phyloP scores from a whole-genome alignment of 2,113 vertebrate species.

The Brachionichthys hirsutus region DNA sequence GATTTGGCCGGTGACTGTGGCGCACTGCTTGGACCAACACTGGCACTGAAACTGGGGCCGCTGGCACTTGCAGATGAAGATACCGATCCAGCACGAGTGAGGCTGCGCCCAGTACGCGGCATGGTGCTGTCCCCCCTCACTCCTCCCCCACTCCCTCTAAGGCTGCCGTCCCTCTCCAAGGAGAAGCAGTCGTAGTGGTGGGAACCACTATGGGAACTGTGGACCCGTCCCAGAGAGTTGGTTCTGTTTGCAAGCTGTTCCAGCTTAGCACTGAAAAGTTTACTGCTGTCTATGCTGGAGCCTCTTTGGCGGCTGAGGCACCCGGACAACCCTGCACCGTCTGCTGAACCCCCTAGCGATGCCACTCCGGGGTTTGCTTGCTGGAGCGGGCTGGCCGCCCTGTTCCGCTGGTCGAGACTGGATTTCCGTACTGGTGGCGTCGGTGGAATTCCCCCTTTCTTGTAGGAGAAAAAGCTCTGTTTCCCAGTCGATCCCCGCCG shows the following conservation, averaged over 20 bases:
- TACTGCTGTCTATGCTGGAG: slow-evolving; percentile 83
- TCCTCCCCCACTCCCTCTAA: slow-evolving; percentile 74
- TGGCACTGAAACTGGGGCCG: slow-evolving; percentile 27
- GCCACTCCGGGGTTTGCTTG: slow-evolving; percentile 69
- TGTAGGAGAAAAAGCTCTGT: slow-evolving; percentile 86
- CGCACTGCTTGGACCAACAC: slow-evolving; percentile 56
- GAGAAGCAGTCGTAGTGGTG: slow-evolving; percentile 92
- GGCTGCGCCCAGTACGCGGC: slow-evolving; percentile 86
- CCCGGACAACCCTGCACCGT: slow-evolving; percentile 73
- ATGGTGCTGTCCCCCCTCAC: slow-evolving; percentile 86
- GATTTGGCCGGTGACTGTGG: slow-evolving; percentile 85
- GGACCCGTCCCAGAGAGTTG: slow-evolving; percentile 86
- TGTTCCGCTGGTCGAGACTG: slow-evolving; percentile 94
- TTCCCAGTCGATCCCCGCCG: slow-evolving; percentile 83
- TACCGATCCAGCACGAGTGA: slow-evolving; percentile 79
- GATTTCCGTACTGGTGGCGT: slow-evolving; percentile 93
- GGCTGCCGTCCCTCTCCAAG: slow-evolving; percentile 88
- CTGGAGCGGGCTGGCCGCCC: slow-evolving; percentile 89
- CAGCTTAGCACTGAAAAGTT: slow-evolving; percentile 91
- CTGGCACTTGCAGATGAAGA: slow-evolving; percentile 67
- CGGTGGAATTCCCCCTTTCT: slow-evolving; percentile 91
- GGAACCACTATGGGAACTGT: slow-evolving; percentile 49
- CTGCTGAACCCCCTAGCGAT: slow-evolving; percentile 73
- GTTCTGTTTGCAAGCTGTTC: slow-evolving; percentile 91
- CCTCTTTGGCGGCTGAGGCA: slow-evolving; percentile 77